Evolutionary conservation across 2,113 vertebrate genomes (phyloP).

Genomic region (Sturnira hondurensis): DNA sequence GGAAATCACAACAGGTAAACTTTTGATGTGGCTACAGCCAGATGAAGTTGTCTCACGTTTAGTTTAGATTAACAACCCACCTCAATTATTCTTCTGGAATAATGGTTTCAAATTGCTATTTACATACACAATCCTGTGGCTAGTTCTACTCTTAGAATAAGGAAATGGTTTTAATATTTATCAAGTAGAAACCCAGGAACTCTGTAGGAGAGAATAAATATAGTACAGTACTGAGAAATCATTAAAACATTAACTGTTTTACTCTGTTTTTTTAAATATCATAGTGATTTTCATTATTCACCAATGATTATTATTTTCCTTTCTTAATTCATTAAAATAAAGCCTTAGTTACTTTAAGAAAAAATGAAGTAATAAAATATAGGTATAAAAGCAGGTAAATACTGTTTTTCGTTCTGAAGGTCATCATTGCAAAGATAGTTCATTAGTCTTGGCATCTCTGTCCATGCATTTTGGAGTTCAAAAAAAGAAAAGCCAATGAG

Average conservation of each 20-base stretch:
- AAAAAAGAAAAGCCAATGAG: neutral
- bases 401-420: neutral
- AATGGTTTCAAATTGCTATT: neutral
- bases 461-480: neutral
- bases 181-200: neutral
- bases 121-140: neutral
- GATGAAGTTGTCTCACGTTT: neutral
- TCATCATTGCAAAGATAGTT: neutral
- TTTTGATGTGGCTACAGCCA: neutral
- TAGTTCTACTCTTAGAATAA: neutral
- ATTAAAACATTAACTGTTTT: neutral
- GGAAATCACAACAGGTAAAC: neutral
- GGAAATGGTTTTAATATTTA: conserved; percentile 35
- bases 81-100: neutral
- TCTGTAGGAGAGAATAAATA: neutral
- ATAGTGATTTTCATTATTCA: conserved; percentile 16
- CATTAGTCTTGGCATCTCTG: neutral
- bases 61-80: neutral
- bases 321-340: conserved; percentile 15
- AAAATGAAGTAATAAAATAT: neutral
- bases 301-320: neutral
- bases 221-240: neutral
- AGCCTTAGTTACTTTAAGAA: neutral
- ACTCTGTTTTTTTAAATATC: neutral
- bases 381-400: neutral